Percentiles rank a stretch among this genome's conserved stretches.
Conservation (phyloP, 2,888 invertebrate species). For the Cataglyphis albicans region DNA sequence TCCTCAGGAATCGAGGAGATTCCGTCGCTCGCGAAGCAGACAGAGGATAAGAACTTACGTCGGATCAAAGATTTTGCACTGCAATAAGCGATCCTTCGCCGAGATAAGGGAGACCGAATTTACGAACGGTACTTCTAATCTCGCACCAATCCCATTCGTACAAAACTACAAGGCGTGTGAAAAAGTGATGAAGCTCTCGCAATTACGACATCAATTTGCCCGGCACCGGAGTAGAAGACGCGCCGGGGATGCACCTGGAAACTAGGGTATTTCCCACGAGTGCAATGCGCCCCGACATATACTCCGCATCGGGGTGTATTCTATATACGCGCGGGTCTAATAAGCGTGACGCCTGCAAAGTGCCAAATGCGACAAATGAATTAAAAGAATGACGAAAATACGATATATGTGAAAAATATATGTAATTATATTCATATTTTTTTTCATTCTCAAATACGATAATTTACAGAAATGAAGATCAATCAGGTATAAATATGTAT, state of each 20-base stretch:
- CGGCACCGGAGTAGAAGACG: conserved; percentile 54
- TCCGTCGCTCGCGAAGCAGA: background rate
- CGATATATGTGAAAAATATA: background rate
- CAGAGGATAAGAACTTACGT: background rate
- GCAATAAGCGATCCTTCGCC: conserved; percentile 5
- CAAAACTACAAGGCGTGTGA: conserved; percentile 52
- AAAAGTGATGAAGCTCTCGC: conserved; percentile 71
- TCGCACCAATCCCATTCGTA: conserved; percentile 56
- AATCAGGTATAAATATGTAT: background rate
- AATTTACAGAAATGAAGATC: background rate
- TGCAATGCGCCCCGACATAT: conserved; percentile 61
- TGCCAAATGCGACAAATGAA: conserved; percentile 48
- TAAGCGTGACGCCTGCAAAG: conserved; percentile 19
- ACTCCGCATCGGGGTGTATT: conserved; percentile 8
- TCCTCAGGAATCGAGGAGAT: background rate
- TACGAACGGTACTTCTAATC: conserved; percentile 55
- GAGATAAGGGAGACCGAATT: conserved; percentile 8
- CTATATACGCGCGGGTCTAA: conserved; percentile 34
- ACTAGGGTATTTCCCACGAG: conserved; percentile 77
- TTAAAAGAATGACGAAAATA: conserved; percentile 38
- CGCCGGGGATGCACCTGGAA: conserved; percentile 59
- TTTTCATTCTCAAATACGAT: background rate
- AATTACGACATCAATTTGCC: conserved; percentile 70
- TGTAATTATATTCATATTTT: background rate
- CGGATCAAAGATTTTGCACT: conserved; percentile 3